Evolutionary conservation across 2,113 vertebrate species (phyloP), one percentile per base, ranked within the genome.

Genomic region (Capreolus pygargus): DNA sequence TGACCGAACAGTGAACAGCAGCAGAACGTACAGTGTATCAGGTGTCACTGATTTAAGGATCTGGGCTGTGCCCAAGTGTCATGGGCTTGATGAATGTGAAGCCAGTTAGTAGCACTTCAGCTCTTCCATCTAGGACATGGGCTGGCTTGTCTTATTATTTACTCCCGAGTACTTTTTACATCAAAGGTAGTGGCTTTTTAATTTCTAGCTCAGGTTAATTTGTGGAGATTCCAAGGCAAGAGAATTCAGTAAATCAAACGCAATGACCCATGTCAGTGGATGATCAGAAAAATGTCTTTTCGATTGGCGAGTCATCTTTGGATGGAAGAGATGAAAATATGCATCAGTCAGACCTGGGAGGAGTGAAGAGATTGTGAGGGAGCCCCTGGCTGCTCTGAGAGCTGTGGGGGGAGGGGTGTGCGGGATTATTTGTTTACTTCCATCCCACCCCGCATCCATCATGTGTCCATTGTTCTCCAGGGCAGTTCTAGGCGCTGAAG

Each of bases 1-100:
- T 43, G 70, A 7, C 12, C 27, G 28, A 60, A 60, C 0, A 13
- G 10, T 30, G 36, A 43, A 27, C 23, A 27, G 36, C 70, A 14
- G 3, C 36, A 0, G 36, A 7, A 1, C 0, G 0, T 0, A 3
- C 12, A 5, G 0, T 45, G 33, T 1, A 6, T 33, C 33, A 17
- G 16, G 12, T 7, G 36, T 58, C 36, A 1, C 45, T 55, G 0
- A 27, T 1, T 8, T 47, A n/a, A 57, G 90, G 76, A 3, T 27
- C 55, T 67, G 30, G 52, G 74, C 7, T 7, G 47, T 9, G n/a
- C 33, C 19, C 27, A 11, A 25, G 14, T 36, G 11, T 52, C 30
- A 1, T 39, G 61, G n/a, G 67, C 43, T 13, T 4, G 82, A 36
- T 27, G 28, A 57, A 54, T 36, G 17, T 36, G 67, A 36, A 67